Percentiles rank a stretch among this genome's conserved stretches.
These are phyloP conservation scores for Psix sp. DNA, from an alignment of 1,140 invertebrate species.

Conservation along the genomic window DNA sequence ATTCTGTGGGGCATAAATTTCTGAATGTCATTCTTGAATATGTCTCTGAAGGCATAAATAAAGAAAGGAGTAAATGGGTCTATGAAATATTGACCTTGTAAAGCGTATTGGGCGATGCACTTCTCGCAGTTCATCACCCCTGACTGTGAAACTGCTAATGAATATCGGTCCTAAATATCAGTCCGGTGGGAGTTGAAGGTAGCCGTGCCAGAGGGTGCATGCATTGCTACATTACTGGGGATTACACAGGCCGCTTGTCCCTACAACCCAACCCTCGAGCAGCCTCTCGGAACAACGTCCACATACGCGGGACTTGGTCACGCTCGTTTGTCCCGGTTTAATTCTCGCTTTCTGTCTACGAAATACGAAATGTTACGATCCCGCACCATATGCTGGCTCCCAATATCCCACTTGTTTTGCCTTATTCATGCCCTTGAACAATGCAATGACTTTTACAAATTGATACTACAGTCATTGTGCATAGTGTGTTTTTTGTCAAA, in stretches of 20 bases:
- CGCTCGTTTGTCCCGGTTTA: constrained; percentile 75
- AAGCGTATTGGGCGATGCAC: constrained; percentile 51
- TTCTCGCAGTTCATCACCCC: constrained; percentile 67
- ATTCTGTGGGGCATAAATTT: constrained; percentile 6
- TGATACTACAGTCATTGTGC: constrained; percentile 13
- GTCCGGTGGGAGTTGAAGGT: constrained; percentile 69
- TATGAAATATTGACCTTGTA: constrained; percentile 42
- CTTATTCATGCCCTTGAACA: constrained; percentile 39
- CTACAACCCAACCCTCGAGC: too few relatives aligned
- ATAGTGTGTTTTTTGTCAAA: neutral
- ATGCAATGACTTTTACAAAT: constrained; percentile 41
- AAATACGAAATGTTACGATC: constrained; percentile 46
- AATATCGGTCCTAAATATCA: constrained; percentile 78
- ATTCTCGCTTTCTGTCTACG: constrained; percentile 52
- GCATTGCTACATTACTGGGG: constrained; percentile 71
- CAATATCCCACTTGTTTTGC: constrained; percentile 26
- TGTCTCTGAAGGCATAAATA: constrained; percentile 8
- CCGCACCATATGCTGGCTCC: constrained; percentile 64
- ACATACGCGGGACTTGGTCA: constrained; percentile 67
- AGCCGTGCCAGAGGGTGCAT: constrained; percentile 64
- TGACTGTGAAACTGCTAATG: constrained; percentile 74
- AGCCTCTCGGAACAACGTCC: constrained; percentile 42
- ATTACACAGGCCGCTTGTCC: constrained; percentile 68
- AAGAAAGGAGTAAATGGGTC: constrained; percentile 34
- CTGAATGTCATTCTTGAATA: neutral